Evolutionary conservation across 2,113 vertebrate species (phyloP), one percentile per base, ranked within the genome.

Genomic region (Poeciliopsis occidentalis): DNA sequence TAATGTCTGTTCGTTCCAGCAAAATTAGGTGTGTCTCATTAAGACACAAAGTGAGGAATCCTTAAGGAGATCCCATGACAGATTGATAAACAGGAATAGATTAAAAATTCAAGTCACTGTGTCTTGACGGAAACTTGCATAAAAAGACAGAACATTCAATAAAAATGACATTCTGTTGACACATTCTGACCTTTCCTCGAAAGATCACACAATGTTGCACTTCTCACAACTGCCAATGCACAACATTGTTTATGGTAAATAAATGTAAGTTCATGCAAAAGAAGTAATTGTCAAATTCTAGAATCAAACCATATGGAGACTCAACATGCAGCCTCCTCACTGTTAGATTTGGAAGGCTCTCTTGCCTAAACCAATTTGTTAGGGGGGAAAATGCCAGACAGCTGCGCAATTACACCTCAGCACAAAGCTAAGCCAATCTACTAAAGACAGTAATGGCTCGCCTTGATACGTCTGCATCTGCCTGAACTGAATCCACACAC

Each of bases 391-490:
- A 82, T 82, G 85, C 82, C 88, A 87, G 85, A 89, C 87, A 89
- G 88, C 78, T 88, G 85, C 61, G 69, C 88, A 87, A 90, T 91
- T 88, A 90, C 89, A 85, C 81, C 76, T 84, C 82, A 85, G 82
- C 68, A 88, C 84, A 92, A 88, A 88, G 84, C 91, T 84, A 81
- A 87, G 79, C 82, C 87, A 87, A 85, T 90, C 84, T 81, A 57
- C 84, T 84, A 73, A 75, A 41, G 41, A 60, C 71, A 24, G 47
- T 81, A 85, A 89, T 76, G 84, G 87, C 47, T 88, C 11, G 47
- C 78, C 69, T 79, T 82, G 87, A 88, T 89, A 85, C 82, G 39
- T 70, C 83, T 79, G 31, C 78, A 63, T 72, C 81, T 72, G 75
- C 78, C 71, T 87, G 82, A 91, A 91, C 84, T 88, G 63, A 84